Evolutionary conservation across 2,797 vertebrate genomes (phyloP), one percentile per base, ranked within the genome.

Genomic region (Chromis chromis): DNA sequence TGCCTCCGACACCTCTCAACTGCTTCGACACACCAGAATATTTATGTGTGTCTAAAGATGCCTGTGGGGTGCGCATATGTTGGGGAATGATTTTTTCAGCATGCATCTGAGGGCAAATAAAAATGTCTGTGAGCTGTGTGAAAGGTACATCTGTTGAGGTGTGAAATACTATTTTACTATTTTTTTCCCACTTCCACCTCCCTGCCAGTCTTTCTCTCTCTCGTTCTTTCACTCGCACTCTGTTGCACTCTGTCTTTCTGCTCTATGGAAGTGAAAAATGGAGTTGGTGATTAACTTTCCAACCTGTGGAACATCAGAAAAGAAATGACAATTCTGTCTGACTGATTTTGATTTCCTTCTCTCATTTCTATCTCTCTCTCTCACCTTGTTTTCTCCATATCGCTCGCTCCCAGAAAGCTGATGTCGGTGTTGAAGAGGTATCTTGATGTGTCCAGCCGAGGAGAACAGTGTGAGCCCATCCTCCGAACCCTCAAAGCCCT

Each of bases 381-480:
- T 25, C 25, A 25, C 13, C 27, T 12, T 64, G 24, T 39, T 50
- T 44, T 36, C 7, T 63, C 11, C 16, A 0, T 56, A 36, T 79
- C 46, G 24, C 54, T 83, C 64, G 86, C 86, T 73, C 72, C 60
- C 87, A 99, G 98, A 87, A 99, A 99, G 89, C 82, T 99, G 90
- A 99, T 99, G 97, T 95, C 92, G 0, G 98, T 99, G 86, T 87
- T 99, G 93, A 99, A 98, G 94, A 95, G 88, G 14, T 99, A 99
- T 79, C 94, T 99, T 92, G 98, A 99, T 44, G 96, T 94, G 62
- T 98, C 97, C 67, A 97, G 98, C 84, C 93, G 95, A 79, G 98
- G 97, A 55, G 97, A 98, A 90, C 95, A 96, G 59, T 99, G 97
- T 3, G 98, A 99, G 70, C 96, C 96, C 1, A 98, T 99, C 82